These are phyloP conservation scores for Alaudala cheleensis DNA, from an alignment of 2,113 vertebrate genomes.

Conservation along the genomic window DNA sequence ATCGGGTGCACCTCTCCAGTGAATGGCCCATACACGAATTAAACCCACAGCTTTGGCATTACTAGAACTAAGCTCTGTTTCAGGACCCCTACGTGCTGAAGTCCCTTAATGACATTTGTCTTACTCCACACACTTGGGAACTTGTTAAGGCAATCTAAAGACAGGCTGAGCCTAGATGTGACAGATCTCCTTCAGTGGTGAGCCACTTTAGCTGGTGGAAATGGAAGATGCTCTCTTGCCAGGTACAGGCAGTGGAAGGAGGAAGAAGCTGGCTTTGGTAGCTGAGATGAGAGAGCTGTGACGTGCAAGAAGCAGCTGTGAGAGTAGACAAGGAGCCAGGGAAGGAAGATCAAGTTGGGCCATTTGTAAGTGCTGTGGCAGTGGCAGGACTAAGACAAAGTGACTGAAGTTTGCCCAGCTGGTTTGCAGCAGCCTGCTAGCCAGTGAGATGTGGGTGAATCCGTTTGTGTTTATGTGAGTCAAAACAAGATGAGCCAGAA, in stretches of 20 bases:
- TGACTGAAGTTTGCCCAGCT: not conserved
- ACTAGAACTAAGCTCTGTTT: not conserved
- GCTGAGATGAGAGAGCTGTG: fast-evolving
- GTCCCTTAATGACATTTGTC: fast-evolving
- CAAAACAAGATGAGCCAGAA: not conserved
- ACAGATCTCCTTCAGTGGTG: not conserved
- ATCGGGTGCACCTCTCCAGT: too few relatives aligned
- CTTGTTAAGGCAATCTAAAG: not conserved
- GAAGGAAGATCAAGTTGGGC: not conserved
- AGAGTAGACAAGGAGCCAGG: fast-evolving
- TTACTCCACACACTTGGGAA: fast-evolving
- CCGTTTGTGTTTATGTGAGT: not conserved
- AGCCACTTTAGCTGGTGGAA: not conserved
- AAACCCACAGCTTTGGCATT: not conserved
- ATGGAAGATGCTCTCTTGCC: not conserved
- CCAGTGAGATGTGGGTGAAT: not conserved
- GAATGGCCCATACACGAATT: not conserved
- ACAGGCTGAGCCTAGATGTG: too few relatives aligned
- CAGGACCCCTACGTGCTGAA: not conserved
- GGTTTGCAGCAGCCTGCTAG: not conserved
- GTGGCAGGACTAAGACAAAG: fast-evolving
- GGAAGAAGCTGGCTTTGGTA: not conserved
- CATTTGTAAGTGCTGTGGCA: not conserved
- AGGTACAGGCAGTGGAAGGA: not conserved
- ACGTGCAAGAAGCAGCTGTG: not conserved